phyloP scores from a whole-genome alignment of 2,113 vertebrate species.

The Australoheros scitulus region DNA sequence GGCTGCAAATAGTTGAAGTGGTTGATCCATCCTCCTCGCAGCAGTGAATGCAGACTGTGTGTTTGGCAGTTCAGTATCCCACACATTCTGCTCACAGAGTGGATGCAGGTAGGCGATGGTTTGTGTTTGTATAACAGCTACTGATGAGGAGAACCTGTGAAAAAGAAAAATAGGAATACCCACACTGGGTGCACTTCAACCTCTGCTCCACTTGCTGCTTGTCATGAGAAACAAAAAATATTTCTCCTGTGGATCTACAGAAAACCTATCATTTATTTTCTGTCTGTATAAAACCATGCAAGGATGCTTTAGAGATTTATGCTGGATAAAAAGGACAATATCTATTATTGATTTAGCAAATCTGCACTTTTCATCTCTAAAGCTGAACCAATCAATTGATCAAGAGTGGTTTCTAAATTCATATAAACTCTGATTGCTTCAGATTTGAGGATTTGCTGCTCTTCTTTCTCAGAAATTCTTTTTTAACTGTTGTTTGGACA shows the following conservation, averaged over 20 bases:
- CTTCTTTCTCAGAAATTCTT: background rate
- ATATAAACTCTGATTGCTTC: background rate
- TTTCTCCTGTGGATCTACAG: background rate
- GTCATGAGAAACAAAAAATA: slow-evolving; percentile 27
- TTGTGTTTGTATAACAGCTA: slow-evolving; percentile 61
- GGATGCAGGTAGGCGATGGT: slow-evolving; percentile 61
- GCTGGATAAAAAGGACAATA: background rate
- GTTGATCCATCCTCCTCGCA: slow-evolving; percentile 20
- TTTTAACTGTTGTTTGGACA: background rate
- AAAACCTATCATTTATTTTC: background rate
- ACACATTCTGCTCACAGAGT: slow-evolving; percentile 48
- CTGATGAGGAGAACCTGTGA: slow-evolving; percentile 51
- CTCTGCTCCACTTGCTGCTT: slow-evolving; percentile 21
- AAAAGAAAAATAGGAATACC: slow-evolving; percentile 59
- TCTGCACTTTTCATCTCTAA: background rate
- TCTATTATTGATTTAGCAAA: background rate
- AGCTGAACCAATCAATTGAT: background rate
- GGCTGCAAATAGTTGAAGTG: slow-evolving; percentile 32
- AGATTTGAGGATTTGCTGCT: background rate
- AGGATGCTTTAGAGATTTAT: background rate
- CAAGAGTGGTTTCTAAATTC: background rate
- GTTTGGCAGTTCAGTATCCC: slow-evolving; percentile 45
- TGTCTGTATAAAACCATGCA: background rate
- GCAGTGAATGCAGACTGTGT: slow-evolving; percentile 36
- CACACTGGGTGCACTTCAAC: slow-evolving; percentile 39